phyloP scores from a whole-genome alignment of 2,113 vertebrate genomes.

The Oreochromis tanganicae region DNA sequence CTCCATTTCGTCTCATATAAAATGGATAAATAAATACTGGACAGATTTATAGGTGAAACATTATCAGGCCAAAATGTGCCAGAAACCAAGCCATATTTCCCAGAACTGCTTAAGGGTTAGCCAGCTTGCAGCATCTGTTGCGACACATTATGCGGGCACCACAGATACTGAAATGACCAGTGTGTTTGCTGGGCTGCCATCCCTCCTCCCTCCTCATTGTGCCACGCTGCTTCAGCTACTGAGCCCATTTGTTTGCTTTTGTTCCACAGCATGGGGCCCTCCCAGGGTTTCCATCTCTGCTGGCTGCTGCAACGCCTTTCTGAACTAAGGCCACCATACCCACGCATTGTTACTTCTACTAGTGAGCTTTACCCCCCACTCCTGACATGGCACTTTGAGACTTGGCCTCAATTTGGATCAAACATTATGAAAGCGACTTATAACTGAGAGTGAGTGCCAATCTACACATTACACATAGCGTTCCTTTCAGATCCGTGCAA shows the following conservation, averaged over 20 bases:
- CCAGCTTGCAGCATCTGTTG: not conserved
- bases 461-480: slow-evolving; percentile 13
- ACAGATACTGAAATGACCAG: slow-evolving; percentile 8
- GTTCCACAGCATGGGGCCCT: slow-evolving; percentile 58
- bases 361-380: not conserved
- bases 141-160: slow-evolving; percentile 16
- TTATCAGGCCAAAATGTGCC: not conserved
- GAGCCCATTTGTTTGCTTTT: slow-evolving; percentile 59
- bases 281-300: slow-evolving; percentile 40
- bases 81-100: not conserved
- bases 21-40: not conserved
- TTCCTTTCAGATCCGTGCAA: slow-evolving; percentile 30
- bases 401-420: slow-evolving; percentile 6
- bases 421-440: not conserved
- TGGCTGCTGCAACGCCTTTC: slow-evolving; percentile 27
- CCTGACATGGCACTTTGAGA: not conserved
- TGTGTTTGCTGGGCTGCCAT: slow-evolving; percentile 10
- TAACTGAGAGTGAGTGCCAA: slow-evolving; percentile 11
- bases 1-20: not conserved
- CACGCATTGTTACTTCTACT: slow-evolving; percentile 6
- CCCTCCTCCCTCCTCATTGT: slow-evolving; percentile 28
- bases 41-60: not conserved
- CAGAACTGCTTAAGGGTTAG: not conserved
- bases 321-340: slow-evolving; percentile 33
- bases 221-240: slow-evolving; percentile 46